Conservation (phyloP, 2,797 vertebrate genomes). For the Bovichtus variegatus region DNA sequence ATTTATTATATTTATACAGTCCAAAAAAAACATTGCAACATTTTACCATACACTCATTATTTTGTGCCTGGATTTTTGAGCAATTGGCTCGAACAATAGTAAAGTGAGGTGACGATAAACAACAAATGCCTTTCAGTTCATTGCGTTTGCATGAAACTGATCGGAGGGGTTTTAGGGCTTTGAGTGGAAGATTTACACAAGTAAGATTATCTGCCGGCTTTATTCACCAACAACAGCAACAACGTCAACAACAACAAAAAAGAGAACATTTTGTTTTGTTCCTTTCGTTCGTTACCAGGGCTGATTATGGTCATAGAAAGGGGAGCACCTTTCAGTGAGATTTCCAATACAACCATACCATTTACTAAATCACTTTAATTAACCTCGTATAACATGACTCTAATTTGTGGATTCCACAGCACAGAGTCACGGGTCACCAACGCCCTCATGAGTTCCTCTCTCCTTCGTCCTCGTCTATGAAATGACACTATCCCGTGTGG, state of each 20-base stretch:
- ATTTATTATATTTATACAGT: not conserved
- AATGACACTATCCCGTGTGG: not conserved
- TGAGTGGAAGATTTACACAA: not conserved
- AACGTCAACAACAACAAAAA: not conserved
- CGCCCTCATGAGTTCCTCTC: slow-evolving; percentile 29
- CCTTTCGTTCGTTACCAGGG: not conserved
- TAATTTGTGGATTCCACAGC: slow-evolving; percentile 39
- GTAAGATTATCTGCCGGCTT: not conserved
- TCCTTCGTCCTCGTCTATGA: not conserved
- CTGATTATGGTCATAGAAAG: not conserved
- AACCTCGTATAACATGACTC: not conserved
- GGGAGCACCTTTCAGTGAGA: not conserved
- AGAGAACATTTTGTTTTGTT: not conserved
- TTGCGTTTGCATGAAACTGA: not conserved
- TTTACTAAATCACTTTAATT: slow-evolving; percentile 18
- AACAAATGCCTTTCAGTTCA: not conserved
- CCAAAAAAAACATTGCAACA: not conserved
- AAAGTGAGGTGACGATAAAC: not conserved
- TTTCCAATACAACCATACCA: not conserved
- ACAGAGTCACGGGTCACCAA: slow-evolving; percentile 26
- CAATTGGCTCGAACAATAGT: not conserved
- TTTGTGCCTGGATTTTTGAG: not conserved
- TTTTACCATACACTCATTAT: not conserved
- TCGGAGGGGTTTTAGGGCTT: not conserved
- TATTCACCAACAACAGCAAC: not conserved